phyloP scores from a whole-genome alignment of 2,888 invertebrate genomes.

The Tridacna gigas region DNA sequence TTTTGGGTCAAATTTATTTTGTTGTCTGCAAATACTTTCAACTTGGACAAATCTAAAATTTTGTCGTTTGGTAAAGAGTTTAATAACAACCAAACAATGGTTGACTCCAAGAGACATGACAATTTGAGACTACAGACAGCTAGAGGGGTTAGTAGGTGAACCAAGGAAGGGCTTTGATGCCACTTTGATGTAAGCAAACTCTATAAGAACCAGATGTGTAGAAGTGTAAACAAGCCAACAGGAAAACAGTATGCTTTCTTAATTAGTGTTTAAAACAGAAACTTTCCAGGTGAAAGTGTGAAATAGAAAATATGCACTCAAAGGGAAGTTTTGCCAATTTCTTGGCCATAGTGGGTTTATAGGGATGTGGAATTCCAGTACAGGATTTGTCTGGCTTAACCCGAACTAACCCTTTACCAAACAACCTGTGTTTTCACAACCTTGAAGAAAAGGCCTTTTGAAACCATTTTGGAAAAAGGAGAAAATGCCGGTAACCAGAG shows the following conservation, averaged over 20 bases:
- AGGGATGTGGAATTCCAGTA: too few species aligned
- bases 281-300: slow-evolving; percentile 2
- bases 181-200: neutral
- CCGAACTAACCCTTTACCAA: too few species aligned
- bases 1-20: neutral
- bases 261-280: slow-evolving; percentile 23
- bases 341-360: too few species aligned
- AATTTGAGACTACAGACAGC: too few species aligned
- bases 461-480: too few species aligned
- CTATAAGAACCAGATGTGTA: slow-evolving; percentile 26
- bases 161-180: neutral
- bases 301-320: slow-evolving; percentile 16
- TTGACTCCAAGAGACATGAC: too few species aligned
- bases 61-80: neutral
- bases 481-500: too few species aligned
- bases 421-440: too few species aligned
- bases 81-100: neutral
- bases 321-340: too few species aligned
- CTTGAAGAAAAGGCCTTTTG: too few species aligned
- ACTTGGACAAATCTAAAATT: neutral
- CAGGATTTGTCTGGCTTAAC: too few species aligned
- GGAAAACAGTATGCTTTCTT: slow-evolving; percentile 3
- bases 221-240: neutral
- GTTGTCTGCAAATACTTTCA: neutral
- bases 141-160: neutral